Percentiles rank a stretch among this genome's conserved stretches.
Evolutionary conservation across 1,140 invertebrate species (phyloP).

Genomic region (Ephestia elutella): DNA sequence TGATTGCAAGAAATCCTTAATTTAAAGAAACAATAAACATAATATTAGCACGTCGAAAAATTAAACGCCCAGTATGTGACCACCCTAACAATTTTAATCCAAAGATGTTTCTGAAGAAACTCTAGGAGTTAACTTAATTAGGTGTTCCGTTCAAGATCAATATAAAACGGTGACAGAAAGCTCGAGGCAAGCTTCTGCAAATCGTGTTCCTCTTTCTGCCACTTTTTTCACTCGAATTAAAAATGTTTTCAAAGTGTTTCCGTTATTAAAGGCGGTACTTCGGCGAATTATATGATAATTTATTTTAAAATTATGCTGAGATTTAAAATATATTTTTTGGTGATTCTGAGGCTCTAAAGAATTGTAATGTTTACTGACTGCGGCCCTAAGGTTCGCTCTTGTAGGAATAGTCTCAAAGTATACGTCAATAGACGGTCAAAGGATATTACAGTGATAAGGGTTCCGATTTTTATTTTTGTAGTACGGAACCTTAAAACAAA

Average conservation of each 20-base stretch:
- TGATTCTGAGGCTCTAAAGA: too few relatives aligned
- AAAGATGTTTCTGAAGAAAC: background rate
- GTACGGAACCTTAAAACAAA: too few relatives aligned
- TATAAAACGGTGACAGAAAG: background rate
- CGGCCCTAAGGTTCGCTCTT: too few relatives aligned
- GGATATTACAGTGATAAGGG: too few relatives aligned
- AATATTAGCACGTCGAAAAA: background rate
- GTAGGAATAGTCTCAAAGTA: too few relatives aligned
- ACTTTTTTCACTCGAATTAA: background rate
- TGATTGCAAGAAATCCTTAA: too few relatives aligned
- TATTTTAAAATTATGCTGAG: background rate
- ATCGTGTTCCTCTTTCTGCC: background rate
- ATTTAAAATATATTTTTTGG: too few relatives aligned
- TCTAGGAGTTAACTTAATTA: constrained; percentile 2
- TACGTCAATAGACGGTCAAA: too few relatives aligned
- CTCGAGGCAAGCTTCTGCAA: background rate
- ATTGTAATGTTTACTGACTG: too few relatives aligned
- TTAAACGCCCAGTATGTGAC: background rate
- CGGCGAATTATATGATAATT: background rate
- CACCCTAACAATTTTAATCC: background rate
- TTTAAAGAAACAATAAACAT: too few relatives aligned
- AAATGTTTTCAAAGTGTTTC: background rate
- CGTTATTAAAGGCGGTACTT: background rate
- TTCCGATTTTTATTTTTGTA: too few relatives aligned
- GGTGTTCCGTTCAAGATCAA: background rate